Conservation (phyloP, 2,888 invertebrate genomes). For the Leucozona laternaria region DNA sequence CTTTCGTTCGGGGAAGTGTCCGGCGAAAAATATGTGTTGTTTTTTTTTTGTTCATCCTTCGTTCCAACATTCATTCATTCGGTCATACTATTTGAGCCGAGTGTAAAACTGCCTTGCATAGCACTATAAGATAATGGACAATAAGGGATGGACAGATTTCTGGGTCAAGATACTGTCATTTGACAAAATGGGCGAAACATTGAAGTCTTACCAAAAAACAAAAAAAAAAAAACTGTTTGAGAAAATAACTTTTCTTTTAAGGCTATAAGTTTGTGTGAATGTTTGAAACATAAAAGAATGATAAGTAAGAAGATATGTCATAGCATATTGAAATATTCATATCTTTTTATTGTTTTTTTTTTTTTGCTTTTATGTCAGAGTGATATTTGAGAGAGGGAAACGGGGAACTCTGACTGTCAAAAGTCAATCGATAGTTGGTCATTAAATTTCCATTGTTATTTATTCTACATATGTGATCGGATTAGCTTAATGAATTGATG, state of each 20-base stretch:
- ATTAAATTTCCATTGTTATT: constrained; percentile 34
- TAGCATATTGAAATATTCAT: constrained; percentile 38
- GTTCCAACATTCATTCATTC: constrained; percentile 12
- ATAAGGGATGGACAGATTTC: constrained; percentile 65
- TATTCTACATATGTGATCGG: constrained; percentile 25
- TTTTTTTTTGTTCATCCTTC: constrained; percentile 6
- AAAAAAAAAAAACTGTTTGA: not conserved
- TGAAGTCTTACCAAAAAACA: constrained; percentile 20
- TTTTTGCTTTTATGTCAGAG: not conserved
- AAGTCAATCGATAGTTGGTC: constrained; percentile 31
- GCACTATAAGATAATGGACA: constrained; percentile 69
- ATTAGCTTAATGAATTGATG: constrained; percentile 23
- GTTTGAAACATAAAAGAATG: constrained; percentile 47
- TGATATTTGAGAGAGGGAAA: not conserved
- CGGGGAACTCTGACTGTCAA: not conserved
- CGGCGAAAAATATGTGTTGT: constrained; percentile 50
- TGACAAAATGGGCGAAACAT: constrained; percentile 54
- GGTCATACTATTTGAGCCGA: constrained; percentile 17
- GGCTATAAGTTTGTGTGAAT: constrained; percentile 24
- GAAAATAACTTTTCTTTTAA: constrained; percentile 30
- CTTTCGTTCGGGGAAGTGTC: constrained; percentile 57
- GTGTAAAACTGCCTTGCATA: constrained; percentile 67
- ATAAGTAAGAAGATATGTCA: constrained; percentile 42
- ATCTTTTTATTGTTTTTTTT: not conserved
- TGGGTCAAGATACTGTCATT: constrained; percentile 66